These are phyloP conservation scores for Carabus problematicus DNA, from an alignment of 2,888 invertebrate species.

Conservation along the genomic window DNA sequence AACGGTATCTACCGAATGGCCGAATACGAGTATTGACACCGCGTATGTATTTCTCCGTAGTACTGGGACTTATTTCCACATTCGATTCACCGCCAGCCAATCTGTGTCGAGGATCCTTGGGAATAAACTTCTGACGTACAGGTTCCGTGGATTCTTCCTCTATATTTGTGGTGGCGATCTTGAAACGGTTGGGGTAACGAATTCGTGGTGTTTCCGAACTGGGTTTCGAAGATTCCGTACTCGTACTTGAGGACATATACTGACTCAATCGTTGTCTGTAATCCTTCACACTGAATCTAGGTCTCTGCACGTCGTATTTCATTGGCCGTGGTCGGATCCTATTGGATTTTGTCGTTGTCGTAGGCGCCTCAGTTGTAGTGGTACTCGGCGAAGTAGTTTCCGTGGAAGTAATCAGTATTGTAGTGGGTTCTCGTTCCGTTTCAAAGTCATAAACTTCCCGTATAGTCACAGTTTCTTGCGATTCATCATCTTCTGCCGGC, in stretches of 20 bases:
- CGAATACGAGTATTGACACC: constrained; percentile 53
- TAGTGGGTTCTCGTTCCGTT: constrained; percentile 34
- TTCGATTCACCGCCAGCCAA: constrained; percentile 28
- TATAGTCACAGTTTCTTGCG: constrained; percentile 45
- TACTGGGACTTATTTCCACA: constrained; percentile 32
- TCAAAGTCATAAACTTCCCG: constrained; percentile 44
- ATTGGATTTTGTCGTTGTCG: constrained; percentile 43
- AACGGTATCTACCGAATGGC: constrained; percentile 53
- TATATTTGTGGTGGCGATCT: constrained; percentile 57
- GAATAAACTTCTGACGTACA: constrained; percentile 56
- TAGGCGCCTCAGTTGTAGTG: constrained; percentile 53
- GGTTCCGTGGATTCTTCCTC: constrained; percentile 57
- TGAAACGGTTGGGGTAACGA: constrained; percentile 62
- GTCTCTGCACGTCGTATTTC: constrained; percentile 68
- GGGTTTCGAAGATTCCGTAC: constrained; percentile 50
- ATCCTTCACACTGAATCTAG: constrained; percentile 79
- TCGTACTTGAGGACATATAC: constrained; percentile 60
- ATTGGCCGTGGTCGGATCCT: constrained; percentile 59
- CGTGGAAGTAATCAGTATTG: constrained; percentile 43
- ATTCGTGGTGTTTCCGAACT: constrained; percentile 53
- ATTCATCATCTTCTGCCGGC: constrained; percentile 36
- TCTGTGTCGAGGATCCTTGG: constrained; percentile 55
- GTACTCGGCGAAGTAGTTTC: constrained; percentile 52
- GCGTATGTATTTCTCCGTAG: constrained; percentile 51
- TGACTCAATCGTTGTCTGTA: constrained; percentile 71